Percentiles rank a stretch among this genome's conserved stretches.
Conservation (phyloP, 2,888 invertebrate species). For the Gasteruption jaculator region DNA sequence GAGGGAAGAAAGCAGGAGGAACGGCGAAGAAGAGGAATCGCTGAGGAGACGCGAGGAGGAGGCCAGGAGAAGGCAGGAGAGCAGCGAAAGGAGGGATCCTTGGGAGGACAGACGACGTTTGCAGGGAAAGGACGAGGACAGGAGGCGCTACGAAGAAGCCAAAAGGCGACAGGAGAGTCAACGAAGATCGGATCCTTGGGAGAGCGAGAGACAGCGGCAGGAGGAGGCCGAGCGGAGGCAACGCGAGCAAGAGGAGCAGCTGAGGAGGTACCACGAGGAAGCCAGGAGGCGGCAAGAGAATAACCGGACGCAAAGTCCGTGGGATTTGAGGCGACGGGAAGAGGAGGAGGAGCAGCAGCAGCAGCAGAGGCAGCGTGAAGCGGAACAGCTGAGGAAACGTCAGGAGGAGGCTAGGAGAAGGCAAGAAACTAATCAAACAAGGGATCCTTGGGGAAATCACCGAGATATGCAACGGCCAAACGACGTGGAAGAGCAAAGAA, state of each 20-base stretch:
- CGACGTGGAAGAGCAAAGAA: no score
- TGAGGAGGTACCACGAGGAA: slow-evolving; percentile 8
- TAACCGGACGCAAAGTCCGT: slow-evolving; percentile 8
- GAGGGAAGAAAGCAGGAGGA: slow-evolving; percentile 4
- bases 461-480: no score
- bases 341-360: slow-evolving; percentile 4
- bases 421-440: no score
- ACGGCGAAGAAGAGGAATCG: slow-evolving; percentile 1
- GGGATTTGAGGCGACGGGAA: background rate
- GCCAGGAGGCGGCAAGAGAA: slow-evolving; percentile 8
- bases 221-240: slow-evolving; percentile 4
- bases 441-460: no score
- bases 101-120: no score
- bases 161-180: slow-evolving; percentile 6
- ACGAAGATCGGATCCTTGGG: background rate
- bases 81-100: no score
- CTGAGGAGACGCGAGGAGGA: slow-evolving; percentile 1
- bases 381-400: slow-evolving; percentile 15
- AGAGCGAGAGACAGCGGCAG: background rate
- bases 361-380: slow-evolving; percentile 16
- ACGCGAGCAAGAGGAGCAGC: no score
- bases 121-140: background rate
- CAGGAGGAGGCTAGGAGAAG: slow-evolving; percentile 14
- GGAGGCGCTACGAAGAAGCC: background rate
- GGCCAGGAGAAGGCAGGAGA: background rate